Percentiles rank a stretch among this genome's conserved stretches.
These are phyloP conservation scores for Cheilinus undulatus DNA, from an alignment of 2,113 vertebrate species.

Conservation along the genomic window DNA sequence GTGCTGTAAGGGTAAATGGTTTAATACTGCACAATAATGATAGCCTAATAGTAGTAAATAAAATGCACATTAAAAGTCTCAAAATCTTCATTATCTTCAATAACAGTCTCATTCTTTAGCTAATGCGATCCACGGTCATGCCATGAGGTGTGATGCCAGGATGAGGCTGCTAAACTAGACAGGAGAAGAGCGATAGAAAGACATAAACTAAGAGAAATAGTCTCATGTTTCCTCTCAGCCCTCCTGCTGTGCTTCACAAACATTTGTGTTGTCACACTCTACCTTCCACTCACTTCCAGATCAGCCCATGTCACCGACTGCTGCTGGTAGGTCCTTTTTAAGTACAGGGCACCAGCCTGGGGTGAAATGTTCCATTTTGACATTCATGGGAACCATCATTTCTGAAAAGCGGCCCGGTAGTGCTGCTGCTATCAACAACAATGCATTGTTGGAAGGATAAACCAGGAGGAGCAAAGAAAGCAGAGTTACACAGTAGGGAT, in stretches of 20 bases:
- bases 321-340: constrained; percentile 33
- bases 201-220: not conserved
- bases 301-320: constrained; percentile 44
- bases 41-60: too few species aligned
- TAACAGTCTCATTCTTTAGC: too few species aligned
- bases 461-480: constrained; percentile 39
- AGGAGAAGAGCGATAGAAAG: too few species aligned
- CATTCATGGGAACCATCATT: constrained; percentile 44
- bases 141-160: too few species aligned
- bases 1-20: too few species aligned
- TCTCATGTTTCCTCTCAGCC: constrained; percentile 8
- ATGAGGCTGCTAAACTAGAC: too few species aligned
- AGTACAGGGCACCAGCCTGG: constrained; percentile 35
- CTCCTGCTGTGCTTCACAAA: not conserved
- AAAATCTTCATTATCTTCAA: too few species aligned
- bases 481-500: constrained; percentile 3
- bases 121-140: too few species aligned
- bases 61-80: too few species aligned
- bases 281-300: constrained; percentile 26
- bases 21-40: too few species aligned
- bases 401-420: constrained; percentile 36
- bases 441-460: constrained; percentile 45
- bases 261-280: not conserved
- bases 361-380: constrained; percentile 69
- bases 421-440: constrained; percentile 15